Conservation (phyloP, 2,888 invertebrate genomes). For the Catocala nupta region DNA sequence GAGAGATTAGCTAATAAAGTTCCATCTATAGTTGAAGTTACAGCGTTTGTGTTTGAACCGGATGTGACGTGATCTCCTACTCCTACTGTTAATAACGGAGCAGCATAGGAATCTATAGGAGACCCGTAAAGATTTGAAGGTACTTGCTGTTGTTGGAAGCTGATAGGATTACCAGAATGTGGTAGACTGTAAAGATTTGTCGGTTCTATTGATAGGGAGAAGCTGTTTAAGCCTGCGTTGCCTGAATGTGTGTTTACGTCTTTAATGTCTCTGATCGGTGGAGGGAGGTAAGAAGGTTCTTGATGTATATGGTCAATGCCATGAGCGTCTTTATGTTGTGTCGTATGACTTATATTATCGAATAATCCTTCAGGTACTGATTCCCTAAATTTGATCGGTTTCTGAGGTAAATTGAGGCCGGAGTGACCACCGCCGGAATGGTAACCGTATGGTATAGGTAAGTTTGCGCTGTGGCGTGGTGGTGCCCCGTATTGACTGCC, state of each 20-base stretch:
- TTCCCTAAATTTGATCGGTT: conserved; percentile 91
- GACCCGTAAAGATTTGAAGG: conserved; percentile 77
- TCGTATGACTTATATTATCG: conserved; percentile 89
- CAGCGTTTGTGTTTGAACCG: conserved; percentile 72
- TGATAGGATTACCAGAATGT: conserved; percentile 76
- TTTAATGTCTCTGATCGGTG: conserved; percentile 88
- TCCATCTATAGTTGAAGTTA: conserved; percentile 79
- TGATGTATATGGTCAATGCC: conserved; percentile 85
- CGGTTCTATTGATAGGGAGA: conserved; percentile 82
- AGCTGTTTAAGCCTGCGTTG: conserved; percentile 61
- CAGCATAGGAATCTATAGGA: conserved; percentile 84
- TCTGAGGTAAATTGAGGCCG: conserved; percentile 81
- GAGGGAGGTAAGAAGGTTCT: conserved; percentile 88
- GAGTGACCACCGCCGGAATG: conserved; percentile 79
- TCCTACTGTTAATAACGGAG: conserved; percentile 80
- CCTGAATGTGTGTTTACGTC: conserved; percentile 73
- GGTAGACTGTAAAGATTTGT: conserved; percentile 85
- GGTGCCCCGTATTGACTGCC: conserved; percentile 83
- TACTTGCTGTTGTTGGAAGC: conserved; percentile 75
- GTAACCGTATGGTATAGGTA: conserved; percentile 79
- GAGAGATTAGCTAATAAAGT: conserved; percentile 74
- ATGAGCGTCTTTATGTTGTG: conserved; percentile 88
- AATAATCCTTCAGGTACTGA: conserved; percentile 91
- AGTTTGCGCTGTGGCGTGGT: conserved; percentile 66
- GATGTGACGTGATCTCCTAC: conserved; percentile 84